Base-by-base conservation (phyloP, 2,797 vertebrate species). In the Xerus rutilus region DNA sequence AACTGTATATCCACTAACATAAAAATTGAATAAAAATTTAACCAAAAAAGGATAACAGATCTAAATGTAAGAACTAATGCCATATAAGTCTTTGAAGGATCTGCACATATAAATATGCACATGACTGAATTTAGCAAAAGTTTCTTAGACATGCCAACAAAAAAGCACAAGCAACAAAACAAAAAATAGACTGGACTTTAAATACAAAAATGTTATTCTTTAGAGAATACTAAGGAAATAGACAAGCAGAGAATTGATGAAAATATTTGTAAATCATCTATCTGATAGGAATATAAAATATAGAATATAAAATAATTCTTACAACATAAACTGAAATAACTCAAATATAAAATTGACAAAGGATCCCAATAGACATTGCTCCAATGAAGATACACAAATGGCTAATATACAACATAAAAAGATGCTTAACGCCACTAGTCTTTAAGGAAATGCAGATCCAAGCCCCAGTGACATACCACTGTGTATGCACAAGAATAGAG, bases 271-370 rank as follows among this genome's bases (percentile, higher is more conserved):
- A 90, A 67, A n/a, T 76, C 17, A 43, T 67, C 17, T 88, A 59
- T 65, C n/a, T 92, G 57, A 39, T 92, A 69, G 82, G 45, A 7
- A n/a, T 57, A 39, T 91, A 65, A 7, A 77, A 86, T 72, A n/a
- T n/a, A 72, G 15, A 77, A 83, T 77, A 72, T 54, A 93, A 69
- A 74, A 45, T 52, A 86, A 76, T 30, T 90, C 17, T 92, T 82
- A 30, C 1, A 64, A 74, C 21, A 59, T 43, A 35, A 72, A 54
- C 9, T 64, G n/a, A 87, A 86, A 90, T 67, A 73, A 86, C 23
- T 7, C 43, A 77, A 11, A 45, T 76, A 65, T 4, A 57, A 78
- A 70, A 73, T 39, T 52, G 21, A 11, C 20, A 78, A 84, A 65
- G 35, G 23, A 91, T 8, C 39, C 83, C 17, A 76, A 72, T 18